These are phyloP conservation scores for Parotocinclus haroldoi DNA, from an alignment of 2,797 vertebrate species.

Conservation along the genomic window DNA sequence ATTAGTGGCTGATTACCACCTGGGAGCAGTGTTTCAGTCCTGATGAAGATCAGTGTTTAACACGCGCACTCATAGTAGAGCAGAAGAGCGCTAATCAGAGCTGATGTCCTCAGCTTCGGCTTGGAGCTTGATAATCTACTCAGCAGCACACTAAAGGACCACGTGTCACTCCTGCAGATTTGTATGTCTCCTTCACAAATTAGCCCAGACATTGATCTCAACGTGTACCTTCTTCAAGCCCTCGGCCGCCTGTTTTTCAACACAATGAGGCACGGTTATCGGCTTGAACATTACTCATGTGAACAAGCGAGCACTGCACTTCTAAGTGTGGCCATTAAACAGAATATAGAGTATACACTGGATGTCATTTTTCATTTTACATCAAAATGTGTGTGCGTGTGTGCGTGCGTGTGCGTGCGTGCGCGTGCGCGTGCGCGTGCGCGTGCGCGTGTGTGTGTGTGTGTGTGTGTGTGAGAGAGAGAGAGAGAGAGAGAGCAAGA, in stretches of 20 bases:
- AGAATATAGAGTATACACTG: constrained; percentile 69
- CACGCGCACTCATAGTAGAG: constrained; percentile 10
- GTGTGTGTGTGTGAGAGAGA: too few species aligned
- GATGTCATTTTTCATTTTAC: constrained; percentile 69
- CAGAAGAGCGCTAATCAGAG: constrained; percentile 40
- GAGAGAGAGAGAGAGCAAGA: too few species aligned
- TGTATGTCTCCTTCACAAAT: constrained; percentile 28
- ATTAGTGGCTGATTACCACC: constrained; percentile 61
- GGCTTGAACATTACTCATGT: constrained; percentile 63
- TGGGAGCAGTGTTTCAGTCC: constrained; percentile 59
- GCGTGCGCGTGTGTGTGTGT: too few species aligned
- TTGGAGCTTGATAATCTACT: constrained; percentile 37
- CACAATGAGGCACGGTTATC: constrained; percentile 62
- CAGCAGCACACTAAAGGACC: constrained; percentile 30
- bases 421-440: too few species aligned
- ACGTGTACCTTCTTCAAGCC: constrained; percentile 13
- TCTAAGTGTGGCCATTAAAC: constrained; percentile 66
- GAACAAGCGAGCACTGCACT: constrained; percentile 56
- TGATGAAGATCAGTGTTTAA: constrained; percentile 47
- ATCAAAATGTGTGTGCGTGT: constrained; percentile 34
- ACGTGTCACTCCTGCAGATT: constrained; percentile 20
- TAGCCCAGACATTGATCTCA: constrained; percentile 36
- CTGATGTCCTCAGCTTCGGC: constrained; percentile 26
- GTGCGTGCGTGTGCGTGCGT: neutral
- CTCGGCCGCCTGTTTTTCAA: constrained; percentile 26